Conservation (phyloP, 1,140 invertebrate species). For the Agrypnia vestita region DNA sequence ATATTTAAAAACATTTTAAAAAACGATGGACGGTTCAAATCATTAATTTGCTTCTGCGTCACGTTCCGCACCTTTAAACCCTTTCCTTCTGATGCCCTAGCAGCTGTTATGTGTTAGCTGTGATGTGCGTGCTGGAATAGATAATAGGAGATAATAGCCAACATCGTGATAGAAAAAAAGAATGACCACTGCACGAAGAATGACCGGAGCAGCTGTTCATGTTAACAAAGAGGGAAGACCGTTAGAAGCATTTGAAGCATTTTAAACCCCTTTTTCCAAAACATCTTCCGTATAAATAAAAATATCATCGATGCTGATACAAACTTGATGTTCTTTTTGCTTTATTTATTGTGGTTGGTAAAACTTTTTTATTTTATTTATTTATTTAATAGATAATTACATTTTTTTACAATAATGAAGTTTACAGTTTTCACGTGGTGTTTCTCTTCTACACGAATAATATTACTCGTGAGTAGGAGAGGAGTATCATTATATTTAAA, state of each 20-base stretch:
- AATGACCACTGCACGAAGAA: conserved; percentile 19
- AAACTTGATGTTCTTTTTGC: too few species aligned
- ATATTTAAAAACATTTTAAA: too few species aligned
- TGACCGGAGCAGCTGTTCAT: conserved; percentile 24
- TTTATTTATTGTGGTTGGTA: too few species aligned
- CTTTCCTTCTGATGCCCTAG: background rate
- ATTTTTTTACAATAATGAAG: too few species aligned
- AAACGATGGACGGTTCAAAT: background rate
- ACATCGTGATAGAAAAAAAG: conserved; percentile 24
- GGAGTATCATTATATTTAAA: too few species aligned
- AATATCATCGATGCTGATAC: too few species aligned
- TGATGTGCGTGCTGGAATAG: conserved; percentile 1
- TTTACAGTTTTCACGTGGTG: too few species aligned
- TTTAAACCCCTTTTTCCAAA: conserved; percentile 17
- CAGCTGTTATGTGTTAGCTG: background rate
- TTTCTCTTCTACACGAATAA: too few species aligned
- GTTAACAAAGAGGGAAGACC: conserved; percentile 21
- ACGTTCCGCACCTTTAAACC: conserved; percentile 8
- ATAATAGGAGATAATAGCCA: conserved; percentile 33
- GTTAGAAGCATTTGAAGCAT: conserved; percentile 3
- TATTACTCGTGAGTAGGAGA: too few species aligned
- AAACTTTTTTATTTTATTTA: too few species aligned
- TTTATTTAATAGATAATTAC: too few species aligned
- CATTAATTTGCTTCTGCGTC: background rate
- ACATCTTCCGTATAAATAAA: background rate